phyloP scores from a whole-genome alignment of 92 coral and sea anemone species.

The Heteractis magnifica region DNA sequence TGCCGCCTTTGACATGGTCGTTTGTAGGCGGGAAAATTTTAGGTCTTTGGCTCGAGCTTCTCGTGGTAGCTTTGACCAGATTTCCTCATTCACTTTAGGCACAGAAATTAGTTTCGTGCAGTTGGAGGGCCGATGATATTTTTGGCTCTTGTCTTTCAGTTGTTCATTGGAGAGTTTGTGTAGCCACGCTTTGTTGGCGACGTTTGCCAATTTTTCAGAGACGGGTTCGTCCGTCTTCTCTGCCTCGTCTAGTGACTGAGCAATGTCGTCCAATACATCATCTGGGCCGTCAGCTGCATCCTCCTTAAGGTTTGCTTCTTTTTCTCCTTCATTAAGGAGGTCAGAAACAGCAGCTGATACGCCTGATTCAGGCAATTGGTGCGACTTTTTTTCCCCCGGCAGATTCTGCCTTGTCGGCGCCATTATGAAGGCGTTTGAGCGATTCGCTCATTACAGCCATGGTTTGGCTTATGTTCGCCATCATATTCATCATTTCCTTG shows the following conservation, averaged over 20 bases:
- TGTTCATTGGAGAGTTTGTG: conserved; percentile 43
- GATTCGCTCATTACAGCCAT: conserved; percentile 12
- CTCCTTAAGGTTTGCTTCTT: not conserved
- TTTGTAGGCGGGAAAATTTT: conserved; percentile 44
- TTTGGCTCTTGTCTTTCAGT: conserved; percentile 35
- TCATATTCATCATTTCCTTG: not conserved
- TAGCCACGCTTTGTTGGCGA: conserved; percentile 39
- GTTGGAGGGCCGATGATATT: conserved; percentile 42
- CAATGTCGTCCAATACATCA: conserved; percentile 45
- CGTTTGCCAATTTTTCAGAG: conserved; percentile 33
- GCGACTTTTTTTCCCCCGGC: conserved; percentile 8
- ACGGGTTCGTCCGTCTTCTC: conserved; percentile 33
- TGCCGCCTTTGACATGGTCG: conserved; percentile 25
- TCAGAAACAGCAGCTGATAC: not conserved
- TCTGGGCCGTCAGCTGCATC: not conserved
- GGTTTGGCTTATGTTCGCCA: not conserved
- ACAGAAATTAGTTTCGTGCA: conserved; percentile 13
- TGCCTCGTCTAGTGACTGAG: conserved; percentile 40
- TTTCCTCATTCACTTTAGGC: conserved; percentile 59
- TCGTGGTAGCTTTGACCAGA: conserved; percentile 37
- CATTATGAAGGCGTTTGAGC: conserved; percentile 13
- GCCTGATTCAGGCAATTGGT: conserved; percentile 25
- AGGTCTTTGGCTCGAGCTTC: conserved; percentile 30
- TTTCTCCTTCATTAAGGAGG: conserved; percentile 3
- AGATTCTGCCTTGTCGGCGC: conserved; percentile 21